A percentile compares a stretch with the other conserved stretches of the same genome.
Evolutionary conservation across 1,140 invertebrate species (phyloP).

Genomic region (Papilio dardanus): DNA sequence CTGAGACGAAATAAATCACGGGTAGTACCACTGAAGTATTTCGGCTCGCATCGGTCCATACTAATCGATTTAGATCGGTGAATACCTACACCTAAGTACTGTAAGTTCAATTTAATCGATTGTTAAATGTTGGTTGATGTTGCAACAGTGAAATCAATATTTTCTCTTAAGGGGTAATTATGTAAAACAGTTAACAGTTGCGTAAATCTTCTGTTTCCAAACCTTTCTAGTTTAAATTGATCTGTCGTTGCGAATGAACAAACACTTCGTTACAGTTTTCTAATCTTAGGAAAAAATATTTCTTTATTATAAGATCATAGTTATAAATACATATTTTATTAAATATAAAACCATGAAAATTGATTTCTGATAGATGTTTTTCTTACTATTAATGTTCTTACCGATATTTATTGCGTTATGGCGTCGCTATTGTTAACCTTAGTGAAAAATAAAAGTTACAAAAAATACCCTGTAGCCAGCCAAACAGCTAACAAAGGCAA

Average conservation of each 20-base stretch:
- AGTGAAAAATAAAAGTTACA: neutral
- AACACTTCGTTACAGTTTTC: constrained; percentile 34
- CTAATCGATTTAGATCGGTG: too few species aligned
- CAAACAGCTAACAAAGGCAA: neutral
- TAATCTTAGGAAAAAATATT: constrained; percentile 8
- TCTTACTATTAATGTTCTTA: neutral
- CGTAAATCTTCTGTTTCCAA: neutral
- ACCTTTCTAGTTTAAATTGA: constrained; percentile 3
- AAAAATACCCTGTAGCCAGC: neutral
- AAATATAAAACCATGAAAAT: neutral
- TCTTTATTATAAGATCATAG: neutral
- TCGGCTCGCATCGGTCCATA: too few species aligned
- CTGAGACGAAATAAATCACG: too few species aligned
- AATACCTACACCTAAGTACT: too few species aligned
- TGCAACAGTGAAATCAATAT: neutral
- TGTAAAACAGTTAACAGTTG: neutral
- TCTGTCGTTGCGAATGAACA: constrained; percentile 8
- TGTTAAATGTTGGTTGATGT: neutral
- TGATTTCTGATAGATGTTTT: neutral
- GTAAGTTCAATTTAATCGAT: neutral
- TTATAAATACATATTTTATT: neutral
- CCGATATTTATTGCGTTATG: neutral
- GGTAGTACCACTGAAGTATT: too few species aligned
- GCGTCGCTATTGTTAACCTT: neutral
- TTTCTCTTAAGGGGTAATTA: constrained; percentile 3